Evolutionary conservation across 2,113 vertebrate genomes (phyloP), one percentile per base, ranked within the genome.

Genomic region (Scopus umbretta): DNA sequence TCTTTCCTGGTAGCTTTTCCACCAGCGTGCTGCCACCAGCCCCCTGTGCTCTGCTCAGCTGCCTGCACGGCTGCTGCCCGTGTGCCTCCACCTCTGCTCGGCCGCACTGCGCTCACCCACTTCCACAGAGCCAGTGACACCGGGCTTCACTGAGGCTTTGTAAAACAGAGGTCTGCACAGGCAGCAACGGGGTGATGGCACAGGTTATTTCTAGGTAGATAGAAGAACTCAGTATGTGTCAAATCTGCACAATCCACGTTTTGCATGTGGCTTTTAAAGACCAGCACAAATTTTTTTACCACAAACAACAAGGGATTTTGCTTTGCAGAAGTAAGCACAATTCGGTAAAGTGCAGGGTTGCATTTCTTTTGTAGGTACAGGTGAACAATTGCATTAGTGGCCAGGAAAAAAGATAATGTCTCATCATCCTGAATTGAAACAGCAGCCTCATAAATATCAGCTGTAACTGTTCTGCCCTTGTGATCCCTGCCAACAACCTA

Each of bases 71-170:
- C 34, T 19, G 52, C 32, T 62, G 47, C 59, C 40, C 5, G 0
- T 7, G 2, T 4, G 7, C 23, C 58, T 34, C 47, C 47, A 17
- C 23, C 40, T 34, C 43, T 45, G 63, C 36, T 34, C 3, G 7
- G 40, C 80, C 10, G 4, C 19, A 3, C 40, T 3, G 11, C 5
- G 13, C 34, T 15, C 66, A 4, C n/a, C 3, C 3, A 2, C 29
- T 50, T 9, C 34, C 59, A 19, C 5, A 12, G 34, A 36, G 29
- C 34, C 74, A 58, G 19, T 7, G 6, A 40, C 3, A 9, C 13
- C 2, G 9, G 36, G 65, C 55, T 68, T 21, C 17, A 2, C 32
- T 1, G 26, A 6, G 52, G n/a, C n/a, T 36, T 19, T 16, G n/a
- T 9, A 11, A 14, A 55, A 23, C 27, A 10, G 22, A 27, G n/a